Evolutionary conservation across 2,888 invertebrate species (phyloP).

Genomic region (Phytoseiulus persimilis): DNA sequence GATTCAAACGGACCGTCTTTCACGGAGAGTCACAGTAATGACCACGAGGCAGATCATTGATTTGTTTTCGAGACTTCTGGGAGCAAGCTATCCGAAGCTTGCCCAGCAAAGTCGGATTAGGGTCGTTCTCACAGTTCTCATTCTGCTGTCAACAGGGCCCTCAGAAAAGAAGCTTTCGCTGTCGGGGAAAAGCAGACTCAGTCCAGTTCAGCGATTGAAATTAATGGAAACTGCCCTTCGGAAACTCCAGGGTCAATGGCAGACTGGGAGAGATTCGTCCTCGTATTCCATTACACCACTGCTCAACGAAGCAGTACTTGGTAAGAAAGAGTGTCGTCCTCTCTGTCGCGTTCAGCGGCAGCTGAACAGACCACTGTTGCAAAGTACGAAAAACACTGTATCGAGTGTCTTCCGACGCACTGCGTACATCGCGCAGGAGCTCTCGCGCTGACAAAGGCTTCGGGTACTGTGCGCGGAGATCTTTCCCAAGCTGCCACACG

Average conservation of each 20-base stretch:
- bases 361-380: not conserved
- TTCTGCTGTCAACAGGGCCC: too few species aligned
- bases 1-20: too few species aligned
- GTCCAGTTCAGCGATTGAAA: too few species aligned
- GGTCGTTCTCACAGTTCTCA: not conserved
- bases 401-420: not conserved
- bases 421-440: not conserved
- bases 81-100: not conserved
- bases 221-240: too few species aligned
- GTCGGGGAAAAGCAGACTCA: too few species aligned
- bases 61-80: not conserved
- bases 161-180: too few species aligned
- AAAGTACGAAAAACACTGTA: not conserved
- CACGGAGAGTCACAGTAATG: too few species aligned
- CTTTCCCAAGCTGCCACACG: not conserved
- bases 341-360: not conserved
- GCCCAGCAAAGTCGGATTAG: not conserved
- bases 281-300: too few species aligned
- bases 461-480: not conserved
- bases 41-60: not conserved
- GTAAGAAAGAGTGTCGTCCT: too few species aligned
- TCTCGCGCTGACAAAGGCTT: not conserved
- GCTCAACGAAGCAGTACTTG: too few species aligned
- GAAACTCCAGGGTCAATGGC: too few species aligned
- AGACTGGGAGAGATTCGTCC: too few species aligned